Evolutionary conservation across 2,113 vertebrate species (phyloP).

Genomic region (Corythoichthys haematopterus): DNA sequence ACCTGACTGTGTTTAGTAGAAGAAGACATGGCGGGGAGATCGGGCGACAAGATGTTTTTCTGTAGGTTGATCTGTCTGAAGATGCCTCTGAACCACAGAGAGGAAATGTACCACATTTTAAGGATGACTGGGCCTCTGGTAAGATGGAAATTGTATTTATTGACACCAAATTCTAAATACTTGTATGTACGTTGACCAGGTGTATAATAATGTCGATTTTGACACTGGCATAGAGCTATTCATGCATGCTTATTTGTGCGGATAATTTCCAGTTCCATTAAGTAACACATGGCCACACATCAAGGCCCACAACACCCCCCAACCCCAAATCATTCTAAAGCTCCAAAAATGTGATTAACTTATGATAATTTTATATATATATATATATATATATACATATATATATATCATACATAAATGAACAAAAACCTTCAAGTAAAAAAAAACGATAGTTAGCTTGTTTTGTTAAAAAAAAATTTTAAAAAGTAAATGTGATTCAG

Average conservation of each 20-base stretch:
- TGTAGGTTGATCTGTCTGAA: slow-evolving; percentile 45
- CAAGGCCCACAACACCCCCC: background rate
- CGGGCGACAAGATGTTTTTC: slow-evolving; percentile 54
- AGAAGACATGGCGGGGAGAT: slow-evolving; percentile 30
- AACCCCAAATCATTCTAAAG: background rate
- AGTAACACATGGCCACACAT: background rate
- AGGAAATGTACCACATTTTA: slow-evolving; percentile 70
- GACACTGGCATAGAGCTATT: background rate
- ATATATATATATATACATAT: no score
- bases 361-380: no score
- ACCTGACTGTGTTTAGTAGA: slow-evolving; percentile 12
- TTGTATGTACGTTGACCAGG: background rate
- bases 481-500: background rate
- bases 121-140: slow-evolving; percentile 71
- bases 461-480: background rate
- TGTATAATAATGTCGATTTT: background rate
- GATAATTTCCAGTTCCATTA: background rate
- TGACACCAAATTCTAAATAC: background rate
- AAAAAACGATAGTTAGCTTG: background rate
- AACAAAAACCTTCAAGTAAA: background rate
- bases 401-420: background rate
- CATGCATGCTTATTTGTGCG: background rate
- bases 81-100: slow-evolving; percentile 53
- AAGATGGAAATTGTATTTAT: slow-evolving; percentile 28
- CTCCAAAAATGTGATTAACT: no score